Evolutionary conservation across 2,888 invertebrate species (phyloP), one percentile per base, ranked within the genome.

Genomic region (Lissocephala sabroskyi): DNA sequence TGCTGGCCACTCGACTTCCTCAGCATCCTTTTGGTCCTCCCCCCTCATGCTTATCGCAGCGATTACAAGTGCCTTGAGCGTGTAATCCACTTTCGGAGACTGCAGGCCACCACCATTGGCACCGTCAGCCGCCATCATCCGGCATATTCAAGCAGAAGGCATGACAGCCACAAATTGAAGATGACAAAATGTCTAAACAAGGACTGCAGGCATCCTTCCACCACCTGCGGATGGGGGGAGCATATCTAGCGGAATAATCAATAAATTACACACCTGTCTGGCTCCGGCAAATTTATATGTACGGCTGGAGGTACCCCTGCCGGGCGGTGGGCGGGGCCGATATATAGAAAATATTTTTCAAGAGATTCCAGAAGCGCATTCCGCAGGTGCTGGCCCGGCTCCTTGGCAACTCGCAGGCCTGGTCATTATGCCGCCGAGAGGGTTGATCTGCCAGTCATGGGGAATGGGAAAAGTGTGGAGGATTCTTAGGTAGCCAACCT

Each of bases 221-320:
- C n/a, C n/a, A n/a, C n/a, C n/a, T n/a, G n/a, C n/a, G n/a, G n/a
- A n/a, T 32, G 42, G 35, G 7, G 14, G 17, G 41, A 14, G 56
- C 53, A 61, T 64, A 70, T 70, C 76, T 71, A 74, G 66, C 56
- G 62, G 65, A 79, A 80, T 82, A 81, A 81, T 81, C 80, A 81
- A 82, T 82, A 81, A 80, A 81, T 81, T 82, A 81, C 79, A 82
- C 80, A 81, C 81, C 81, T 82, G 79, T 80, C 80, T 81, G 81
- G 64, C 60, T 78, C 66, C 71, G 71, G 66, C 49, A 66, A 68
- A 65, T 59, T 59, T 58, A 54, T 64, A 64, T 64, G 42, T 29
- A 68, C 76, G 57, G 74, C 46, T 51, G 16, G 7, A 14, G 40
- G 28, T 6, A 5, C 16, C 10, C 35, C 36, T 29, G 19, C 35